Percentiles rank a stretch among this genome's conserved stretches.
These are phyloP conservation scores for Neodiprion lecontei DNA, from an alignment of 1,140 invertebrate species.

Conservation along the genomic window DNA sequence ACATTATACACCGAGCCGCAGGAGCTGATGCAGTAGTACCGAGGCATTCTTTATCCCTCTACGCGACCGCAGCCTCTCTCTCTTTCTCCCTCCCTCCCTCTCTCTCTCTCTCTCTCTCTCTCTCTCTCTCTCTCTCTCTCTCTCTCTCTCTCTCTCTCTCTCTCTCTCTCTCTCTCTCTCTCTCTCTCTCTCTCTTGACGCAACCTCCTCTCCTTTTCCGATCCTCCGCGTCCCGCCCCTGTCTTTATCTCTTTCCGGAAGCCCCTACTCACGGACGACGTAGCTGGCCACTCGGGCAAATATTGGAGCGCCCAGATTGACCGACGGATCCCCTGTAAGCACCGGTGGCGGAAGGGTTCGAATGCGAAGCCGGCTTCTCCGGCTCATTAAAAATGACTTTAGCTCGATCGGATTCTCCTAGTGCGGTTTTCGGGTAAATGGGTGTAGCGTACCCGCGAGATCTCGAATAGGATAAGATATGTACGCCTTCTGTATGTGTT, in stretches of 20 bases:
- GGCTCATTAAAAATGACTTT: background rate
- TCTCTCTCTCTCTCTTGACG: too few species aligned
- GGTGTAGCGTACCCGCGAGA: too few species aligned
- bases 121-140: background rate
- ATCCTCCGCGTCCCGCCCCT: background rate
- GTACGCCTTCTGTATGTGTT: too few species aligned
- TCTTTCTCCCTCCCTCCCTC: background rate
- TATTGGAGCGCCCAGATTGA: background rate
- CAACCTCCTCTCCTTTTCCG: too few species aligned
- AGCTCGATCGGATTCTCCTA: background rate
- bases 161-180: background rate
- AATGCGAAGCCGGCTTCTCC: background rate
- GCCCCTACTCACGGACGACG: background rate
- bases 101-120: background rate
- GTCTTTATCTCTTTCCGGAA: background rate
- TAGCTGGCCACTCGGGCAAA: background rate
- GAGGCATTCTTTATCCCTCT: too few species aligned
- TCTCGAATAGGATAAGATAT: too few species aligned
- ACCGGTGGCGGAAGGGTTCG: slow-evolving; percentile 1
- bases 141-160: background rate
- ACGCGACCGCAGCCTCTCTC: too few species aligned
- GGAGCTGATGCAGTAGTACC: too few species aligned
- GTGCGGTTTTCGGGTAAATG: background rate
- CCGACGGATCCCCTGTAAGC: background rate
- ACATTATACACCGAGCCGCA: too few species aligned